A percentile compares a stretch with the other conserved stretches of the same genome.
These are phyloP conservation scores for Graphium colonna DNA, from an alignment of 2,888 invertebrate genomes.

Conservation along the genomic window DNA sequence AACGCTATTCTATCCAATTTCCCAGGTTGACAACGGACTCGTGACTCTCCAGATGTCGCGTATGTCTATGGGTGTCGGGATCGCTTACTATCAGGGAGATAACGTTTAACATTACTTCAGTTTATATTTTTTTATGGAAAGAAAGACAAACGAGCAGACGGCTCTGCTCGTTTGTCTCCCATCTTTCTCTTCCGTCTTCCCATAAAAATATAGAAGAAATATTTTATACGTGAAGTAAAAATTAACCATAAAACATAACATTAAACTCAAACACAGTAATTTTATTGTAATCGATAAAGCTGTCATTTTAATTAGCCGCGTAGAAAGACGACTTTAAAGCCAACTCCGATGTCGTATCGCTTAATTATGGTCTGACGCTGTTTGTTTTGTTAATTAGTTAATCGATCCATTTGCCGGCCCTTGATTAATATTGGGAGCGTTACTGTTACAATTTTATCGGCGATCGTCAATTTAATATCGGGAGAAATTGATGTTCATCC, in stretches of 20 bases:
- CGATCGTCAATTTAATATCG: neutral
- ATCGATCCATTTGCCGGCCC: slow-evolving; percentile 2
- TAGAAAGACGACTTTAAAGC: slow-evolving; percentile 2
- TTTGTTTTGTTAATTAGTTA: slow-evolving; percentile 13
- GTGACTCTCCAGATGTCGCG: too few species aligned
- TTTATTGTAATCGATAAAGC: too few species aligned
- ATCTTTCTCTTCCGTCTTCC: neutral
- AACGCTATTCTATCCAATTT: too few species aligned
- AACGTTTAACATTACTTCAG: neutral
- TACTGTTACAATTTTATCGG: neutral
- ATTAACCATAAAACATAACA: too few species aligned
- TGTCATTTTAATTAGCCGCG: slow-evolving; percentile 15
- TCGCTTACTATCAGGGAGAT: too few species aligned
- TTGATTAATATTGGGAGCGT: neutral
- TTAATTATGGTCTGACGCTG: slow-evolving; percentile 9
- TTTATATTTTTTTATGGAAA: too few species aligned
- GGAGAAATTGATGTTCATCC: neutral
- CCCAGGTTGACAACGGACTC: too few species aligned
- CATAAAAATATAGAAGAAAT: neutral
- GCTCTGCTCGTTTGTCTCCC: neutral
- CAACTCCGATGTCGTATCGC: neutral
- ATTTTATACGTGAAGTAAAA: slow-evolving; percentile 4
- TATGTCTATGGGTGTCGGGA: too few species aligned
- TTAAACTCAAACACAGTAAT: too few species aligned
- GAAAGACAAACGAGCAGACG: too few species aligned